phyloP scores from a whole-genome alignment of 2,113 vertebrate species.

The Gavia stellata region DNA sequence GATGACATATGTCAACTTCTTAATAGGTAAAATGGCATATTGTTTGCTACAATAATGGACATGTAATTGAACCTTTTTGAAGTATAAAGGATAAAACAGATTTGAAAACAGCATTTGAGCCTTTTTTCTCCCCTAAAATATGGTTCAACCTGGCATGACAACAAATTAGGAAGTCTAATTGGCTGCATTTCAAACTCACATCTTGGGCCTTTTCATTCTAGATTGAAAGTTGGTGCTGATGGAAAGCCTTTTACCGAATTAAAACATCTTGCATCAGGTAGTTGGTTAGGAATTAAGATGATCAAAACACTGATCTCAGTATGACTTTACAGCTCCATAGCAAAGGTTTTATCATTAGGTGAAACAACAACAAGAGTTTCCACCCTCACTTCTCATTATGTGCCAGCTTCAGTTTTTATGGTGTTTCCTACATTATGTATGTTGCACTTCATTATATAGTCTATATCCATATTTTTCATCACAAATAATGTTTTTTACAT shows the following conservation, averaged over 20 bases:
- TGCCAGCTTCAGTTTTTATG: background rate
- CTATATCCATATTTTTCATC: background rate
- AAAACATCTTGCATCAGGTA: background rate
- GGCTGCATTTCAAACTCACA: slow-evolving; percentile 11
- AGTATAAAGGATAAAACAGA: background rate
- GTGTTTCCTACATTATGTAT: background rate
- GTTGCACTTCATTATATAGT: background rate
- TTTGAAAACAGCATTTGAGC: background rate
- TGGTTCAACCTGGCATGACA: background rate
- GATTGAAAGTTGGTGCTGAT: background rate
- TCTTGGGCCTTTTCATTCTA: background rate
- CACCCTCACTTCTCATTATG: background rate
- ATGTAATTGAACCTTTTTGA: background rate
- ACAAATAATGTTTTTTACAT: background rate
- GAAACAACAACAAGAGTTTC: background rate
- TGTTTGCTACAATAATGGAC: background rate
- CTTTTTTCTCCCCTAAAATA: background rate
- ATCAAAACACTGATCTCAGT: background rate
- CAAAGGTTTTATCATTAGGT: background rate
- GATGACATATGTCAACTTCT: background rate
- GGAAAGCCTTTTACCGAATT: background rate
- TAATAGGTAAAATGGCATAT: background rate
- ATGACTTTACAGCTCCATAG: background rate
- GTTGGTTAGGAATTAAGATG: background rate
- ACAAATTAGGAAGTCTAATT: background rate